Evolutionary conservation across 1,140 invertebrate species (phyloP).

Genomic region (Atta colombica): DNA sequence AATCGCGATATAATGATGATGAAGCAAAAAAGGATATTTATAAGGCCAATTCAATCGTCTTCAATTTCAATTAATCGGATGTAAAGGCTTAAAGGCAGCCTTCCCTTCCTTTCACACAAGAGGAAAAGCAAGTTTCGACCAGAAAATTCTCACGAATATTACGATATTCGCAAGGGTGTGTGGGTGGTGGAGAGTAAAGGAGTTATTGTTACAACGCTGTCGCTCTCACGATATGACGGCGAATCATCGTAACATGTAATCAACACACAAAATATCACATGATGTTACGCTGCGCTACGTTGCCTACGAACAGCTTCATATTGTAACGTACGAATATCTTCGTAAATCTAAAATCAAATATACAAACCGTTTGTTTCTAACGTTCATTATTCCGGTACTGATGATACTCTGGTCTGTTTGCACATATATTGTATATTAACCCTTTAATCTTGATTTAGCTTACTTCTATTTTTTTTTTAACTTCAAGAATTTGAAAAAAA

Average conservation of each 20-base stretch:
- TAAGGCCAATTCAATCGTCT: background rate
- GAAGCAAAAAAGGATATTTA: background rate
- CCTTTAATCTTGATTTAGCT: too few relatives aligned
- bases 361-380: background rate
- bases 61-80: slow-evolving; percentile 3
- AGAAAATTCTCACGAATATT: slow-evolving; percentile 54
- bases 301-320: background rate
- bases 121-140: background rate
- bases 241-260: slow-evolving; percentile 52
- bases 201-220: slow-evolving; percentile 13
- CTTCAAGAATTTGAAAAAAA: too few relatives aligned
- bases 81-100: background rate
- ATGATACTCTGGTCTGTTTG: too few relatives aligned
- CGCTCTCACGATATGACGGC: slow-evolving; percentile 49
- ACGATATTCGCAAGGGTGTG: slow-evolving; percentile 18
- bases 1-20: background rate
- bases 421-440: too few relatives aligned
- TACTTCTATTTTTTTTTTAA: too few relatives aligned
- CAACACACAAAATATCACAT: slow-evolving; percentile 23
- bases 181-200: slow-evolving; percentile 32
- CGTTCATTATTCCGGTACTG: background rate
- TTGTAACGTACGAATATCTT: slow-evolving; percentile 7
- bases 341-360: background rate
- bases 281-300: slow-evolving; percentile 7
- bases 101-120: background rate